These are phyloP conservation scores for Crotalus horridus DNA, from an alignment of 2,113 vertebrate genomes.

Conservation along the genomic window DNA sequence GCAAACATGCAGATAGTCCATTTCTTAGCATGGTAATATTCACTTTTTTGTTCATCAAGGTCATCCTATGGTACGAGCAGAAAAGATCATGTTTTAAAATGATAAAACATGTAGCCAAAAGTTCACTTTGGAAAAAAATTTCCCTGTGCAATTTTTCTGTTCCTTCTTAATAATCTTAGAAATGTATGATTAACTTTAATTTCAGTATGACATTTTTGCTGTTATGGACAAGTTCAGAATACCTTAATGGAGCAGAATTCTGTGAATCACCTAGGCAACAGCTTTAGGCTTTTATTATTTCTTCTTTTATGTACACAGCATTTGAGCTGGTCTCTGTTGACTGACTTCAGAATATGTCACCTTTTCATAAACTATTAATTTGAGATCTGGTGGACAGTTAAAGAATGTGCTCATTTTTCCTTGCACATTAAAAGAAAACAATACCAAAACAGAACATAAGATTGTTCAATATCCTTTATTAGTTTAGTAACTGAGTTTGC, in stretches of 20 bases:
- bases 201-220: background rate
- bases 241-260: background rate
- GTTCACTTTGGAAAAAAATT: background rate
- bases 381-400: background rate
- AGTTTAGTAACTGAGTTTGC: background rate
- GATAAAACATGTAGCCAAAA: background rate
- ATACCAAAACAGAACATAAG: background rate
- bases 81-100: background rate
- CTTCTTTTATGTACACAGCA: background rate
- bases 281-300: slow-evolving; percentile 1
- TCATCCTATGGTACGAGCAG: background rate
- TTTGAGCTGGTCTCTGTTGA: background rate
- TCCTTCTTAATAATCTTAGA: background rate
- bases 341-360: background rate
- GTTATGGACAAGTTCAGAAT: background rate
- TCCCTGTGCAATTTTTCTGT: background rate
- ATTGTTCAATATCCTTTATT: background rate
- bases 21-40: background rate
- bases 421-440: background rate
- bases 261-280: slow-evolving; percentile 27
- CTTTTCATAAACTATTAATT: background rate
- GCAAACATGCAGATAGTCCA: background rate
- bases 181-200: background rate
- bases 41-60: background rate
- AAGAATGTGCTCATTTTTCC: background rate